Base-by-base conservation (phyloP, 2,888 invertebrate species). In the Cantharis nigra region DNA sequence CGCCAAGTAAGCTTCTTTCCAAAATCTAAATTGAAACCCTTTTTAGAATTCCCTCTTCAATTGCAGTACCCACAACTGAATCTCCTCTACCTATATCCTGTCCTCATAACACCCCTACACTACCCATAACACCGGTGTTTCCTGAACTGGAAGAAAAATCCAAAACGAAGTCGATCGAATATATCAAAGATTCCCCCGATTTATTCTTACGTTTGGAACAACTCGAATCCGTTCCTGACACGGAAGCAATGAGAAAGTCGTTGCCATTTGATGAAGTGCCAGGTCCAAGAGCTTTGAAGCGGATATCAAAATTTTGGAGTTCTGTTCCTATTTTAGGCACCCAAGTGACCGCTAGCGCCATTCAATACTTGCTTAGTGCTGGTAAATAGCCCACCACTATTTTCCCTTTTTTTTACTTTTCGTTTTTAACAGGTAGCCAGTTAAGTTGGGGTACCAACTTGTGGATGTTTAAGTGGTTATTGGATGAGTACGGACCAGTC, bases 251-350 rank as follows among this genome's bases (percentile, higher is more conserved):
- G 16, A 84, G 80, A 67, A 80, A 83, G 2, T 83, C 86, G 0
- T 74, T 87, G 69, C 86, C 92, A 0, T 93, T 93, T 84, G 92
- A 93, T 79, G 91, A 92, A 0, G 90, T 93, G 18, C 93, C 93
- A 0, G 93, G 93, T 0, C 93, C 93, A 0, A 89, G 89, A 74
- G 84, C 90, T 23, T 87, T 93, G 23, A 91, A 91, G 82, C 87
- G 91, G 69, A 88, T 92, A 82, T 91, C 92, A 9, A 91, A 87
- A 83, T 86, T 91, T 80, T 92, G 93, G 86, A 90, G 89, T 82
- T 91, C 91, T 85, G 87, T 93, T 81, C 92, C 93, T 20, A 88
- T 91, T 79, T 83, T 93, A 76, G 92, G 93, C 81, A 92, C 92
- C 79, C 93, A 93, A 85, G 80, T 92, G 20, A 92, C 91, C 14